Percentiles rank a stretch among this genome's conserved stretches.
phyloP scores from a whole-genome alignment of 2,113 vertebrate genomes.

The Crotalus helleri region DNA sequence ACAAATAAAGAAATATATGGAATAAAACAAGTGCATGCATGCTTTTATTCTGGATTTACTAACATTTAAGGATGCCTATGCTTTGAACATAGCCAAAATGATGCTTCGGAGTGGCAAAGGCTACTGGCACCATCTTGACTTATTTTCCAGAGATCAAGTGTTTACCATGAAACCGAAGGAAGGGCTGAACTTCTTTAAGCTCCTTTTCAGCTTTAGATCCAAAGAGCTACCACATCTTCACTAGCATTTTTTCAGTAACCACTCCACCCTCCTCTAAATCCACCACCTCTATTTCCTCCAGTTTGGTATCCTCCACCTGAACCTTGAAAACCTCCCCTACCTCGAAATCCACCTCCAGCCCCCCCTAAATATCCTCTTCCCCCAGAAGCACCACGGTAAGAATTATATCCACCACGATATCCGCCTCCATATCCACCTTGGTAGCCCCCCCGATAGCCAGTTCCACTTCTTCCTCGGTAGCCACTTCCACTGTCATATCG shows the following conservation, averaged over 20 bases:
- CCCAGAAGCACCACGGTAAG: constrained; percentile 9
- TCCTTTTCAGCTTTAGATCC: neutral
- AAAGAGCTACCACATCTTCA: neutral
- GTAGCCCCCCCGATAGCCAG: constrained; percentile 32
- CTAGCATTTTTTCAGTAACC: neutral
- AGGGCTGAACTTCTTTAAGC: neutral
- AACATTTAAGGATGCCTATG: neutral
- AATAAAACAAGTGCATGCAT: constrained; percentile 36
- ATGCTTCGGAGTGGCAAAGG: neutral
- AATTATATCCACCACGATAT: constrained; percentile 50
- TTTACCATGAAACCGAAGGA: neutral
- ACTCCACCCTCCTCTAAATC: constrained; percentile 50
- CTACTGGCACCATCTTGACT: neutral
- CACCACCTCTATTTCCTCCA: neutral
- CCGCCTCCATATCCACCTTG: constrained; percentile 27
- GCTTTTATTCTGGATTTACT: neutral
- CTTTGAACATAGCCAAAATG: neutral
- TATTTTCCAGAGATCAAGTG: neutral
- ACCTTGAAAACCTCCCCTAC: constrained; percentile 20
- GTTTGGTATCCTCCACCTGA: constrained; percentile 53
- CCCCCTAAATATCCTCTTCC: constrained; percentile 56
- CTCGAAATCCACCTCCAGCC: constrained; percentile 47
- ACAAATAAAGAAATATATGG: constrained; percentile 29
- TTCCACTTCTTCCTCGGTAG: neutral
- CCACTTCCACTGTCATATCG: constrained; percentile 76